Evolutionary conservation across 53 echinoderm and acorn worm genomes (phyloP).

Genomic region (Zoroaster sp.): DNA sequence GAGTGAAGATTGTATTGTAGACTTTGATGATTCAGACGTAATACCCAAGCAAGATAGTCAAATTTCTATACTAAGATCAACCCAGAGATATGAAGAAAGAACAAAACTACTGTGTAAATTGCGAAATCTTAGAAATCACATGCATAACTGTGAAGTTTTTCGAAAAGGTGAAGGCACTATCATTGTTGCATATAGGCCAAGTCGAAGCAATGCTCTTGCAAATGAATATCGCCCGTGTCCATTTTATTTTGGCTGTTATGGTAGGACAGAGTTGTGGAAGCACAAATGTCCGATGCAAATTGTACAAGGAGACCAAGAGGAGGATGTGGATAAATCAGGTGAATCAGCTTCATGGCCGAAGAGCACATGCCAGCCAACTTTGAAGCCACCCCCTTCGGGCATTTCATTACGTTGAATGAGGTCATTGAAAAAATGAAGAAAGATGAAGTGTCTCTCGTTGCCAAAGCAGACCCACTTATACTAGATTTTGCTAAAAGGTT

Average conservation of each 20-base stretch:
- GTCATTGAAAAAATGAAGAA: slow-evolving; percentile 12
- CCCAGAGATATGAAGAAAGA: background rate
- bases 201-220: background rate
- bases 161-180: background rate
- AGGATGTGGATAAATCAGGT: background rate
- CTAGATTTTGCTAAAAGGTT: too few relatives aligned
- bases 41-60: background rate
- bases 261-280: background rate
- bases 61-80: background rate
- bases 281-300: background rate
- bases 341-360: background rate
- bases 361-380: background rate
- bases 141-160: background rate
- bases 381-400: background rate
- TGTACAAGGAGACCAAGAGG: background rate
- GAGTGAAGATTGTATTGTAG: background rate
- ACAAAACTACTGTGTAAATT: background rate
- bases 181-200: background rate
- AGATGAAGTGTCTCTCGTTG: slow-evolving; percentile 62
- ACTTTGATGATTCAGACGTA: background rate
- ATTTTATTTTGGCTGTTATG: background rate
- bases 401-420: background rate
- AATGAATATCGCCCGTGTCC: background rate
- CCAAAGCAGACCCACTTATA: slow-evolving; percentile 66
- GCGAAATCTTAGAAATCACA: background rate